A percentile compares a stretch with the other conserved stretches of the same genome.
phyloP scores from a whole-genome alignment of 2,888 invertebrate genomes.

The Eupithecia centaureata region DNA sequence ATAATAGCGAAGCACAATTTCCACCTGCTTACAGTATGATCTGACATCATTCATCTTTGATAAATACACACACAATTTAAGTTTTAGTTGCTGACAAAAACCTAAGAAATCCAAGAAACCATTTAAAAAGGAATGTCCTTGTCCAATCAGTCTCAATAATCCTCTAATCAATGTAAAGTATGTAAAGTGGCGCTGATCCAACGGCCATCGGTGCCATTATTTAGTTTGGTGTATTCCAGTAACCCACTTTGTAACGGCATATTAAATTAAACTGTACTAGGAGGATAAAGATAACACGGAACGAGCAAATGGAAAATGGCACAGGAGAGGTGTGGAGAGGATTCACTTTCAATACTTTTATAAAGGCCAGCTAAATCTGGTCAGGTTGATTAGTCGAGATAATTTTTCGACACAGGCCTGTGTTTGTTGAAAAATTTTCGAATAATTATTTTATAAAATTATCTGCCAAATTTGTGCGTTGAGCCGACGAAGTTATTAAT shows the following conservation, averaged over 20 bases:
- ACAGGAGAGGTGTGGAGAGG: slow-evolving; percentile 47
- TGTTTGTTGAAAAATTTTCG: not conserved
- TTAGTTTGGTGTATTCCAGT: slow-evolving; percentile 54
- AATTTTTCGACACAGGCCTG: too few species aligned
- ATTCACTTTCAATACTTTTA: not conserved
- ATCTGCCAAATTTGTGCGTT: too few species aligned
- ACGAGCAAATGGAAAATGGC: slow-evolving; percentile 62
- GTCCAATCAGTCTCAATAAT: slow-evolving; percentile 29
- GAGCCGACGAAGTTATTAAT: too few species aligned
- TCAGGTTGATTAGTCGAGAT: not conserved
- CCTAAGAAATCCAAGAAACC: slow-evolving; percentile 8
- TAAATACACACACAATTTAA: not conserved
- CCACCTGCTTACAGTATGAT: too few species aligned
- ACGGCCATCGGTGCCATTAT: slow-evolving; percentile 44
- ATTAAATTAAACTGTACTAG: slow-evolving; percentile 73
- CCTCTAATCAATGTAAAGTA: slow-evolving; percentile 38
- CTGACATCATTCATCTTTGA: not conserved
- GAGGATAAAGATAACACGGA: slow-evolving; percentile 70
- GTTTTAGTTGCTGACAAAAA: not conserved
- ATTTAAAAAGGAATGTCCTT: slow-evolving; percentile 11
- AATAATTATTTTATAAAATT: too few species aligned
- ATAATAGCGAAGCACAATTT: not conserved
- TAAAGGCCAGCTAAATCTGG: not conserved
- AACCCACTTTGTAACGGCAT: slow-evolving; percentile 66
- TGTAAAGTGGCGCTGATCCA: slow-evolving; percentile 31